Base-by-base conservation (phyloP, 2,113 vertebrate genomes). In the Muntiacus reevesi region DNA sequence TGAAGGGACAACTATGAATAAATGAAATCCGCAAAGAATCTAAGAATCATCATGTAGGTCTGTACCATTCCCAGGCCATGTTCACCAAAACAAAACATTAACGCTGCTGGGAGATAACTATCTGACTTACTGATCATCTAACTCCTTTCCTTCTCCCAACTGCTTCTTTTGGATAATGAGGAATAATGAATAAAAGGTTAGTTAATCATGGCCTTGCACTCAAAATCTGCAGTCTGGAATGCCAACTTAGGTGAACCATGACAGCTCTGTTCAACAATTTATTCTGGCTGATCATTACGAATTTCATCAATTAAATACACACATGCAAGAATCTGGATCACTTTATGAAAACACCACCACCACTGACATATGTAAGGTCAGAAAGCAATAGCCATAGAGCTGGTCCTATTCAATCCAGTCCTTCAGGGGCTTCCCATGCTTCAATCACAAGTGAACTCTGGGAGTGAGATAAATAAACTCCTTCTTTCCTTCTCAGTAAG, bases 401-500 rank as follows among this genome's bases (percentile, higher is more conserved):
- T 17, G 59, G 28, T 79, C 57, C 82, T 92, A n/a, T 13, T 40
- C 55, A 74, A 81, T 14, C 23, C 28, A 45, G 8, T 30, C 89
- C 83, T 59, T 30, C 43, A 57, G 76, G 30, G 36, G 59, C 33
- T 90, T 60, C 19, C 30, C 71, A 30, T 3, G 8, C 28, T 93
- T 81, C 52, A 87, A 21, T 47, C 15, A 14, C 33, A 83, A 64
- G 71, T n/a, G 27, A 74, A 96, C 94, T 97, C 81, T 23, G 54
- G 0, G 4, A 8, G 3, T 19, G 50, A 67, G 43, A 54, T 40
- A 95, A 87, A 59, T 19, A 74, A 28, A 76, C 25, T 87, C 36
- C 76, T 88, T 33, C 81, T 96, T 91, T 54, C 74, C 91, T 97
- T 97, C 97, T 86, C 23, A 0, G 88, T 59, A 98, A 98, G 97